Base-by-base conservation (phyloP, 2,113 vertebrate species). In the Neolamprologus sp. region DNA sequence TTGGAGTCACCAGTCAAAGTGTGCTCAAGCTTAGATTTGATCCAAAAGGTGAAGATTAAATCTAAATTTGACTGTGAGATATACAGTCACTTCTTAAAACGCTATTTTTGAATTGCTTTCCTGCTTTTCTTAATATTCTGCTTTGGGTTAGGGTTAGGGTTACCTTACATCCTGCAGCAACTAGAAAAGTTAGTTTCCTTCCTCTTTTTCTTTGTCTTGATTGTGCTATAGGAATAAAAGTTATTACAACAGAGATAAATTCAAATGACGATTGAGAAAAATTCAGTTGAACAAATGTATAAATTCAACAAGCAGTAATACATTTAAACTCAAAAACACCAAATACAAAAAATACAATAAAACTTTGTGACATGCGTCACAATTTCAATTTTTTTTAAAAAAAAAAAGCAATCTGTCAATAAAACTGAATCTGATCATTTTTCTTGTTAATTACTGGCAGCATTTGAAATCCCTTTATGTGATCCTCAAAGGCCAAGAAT, bases 401-500 rank as follows among this genome's bases (percentile, higher is more conserved):
- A 6, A 54, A 54, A 57, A 31, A 60, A 9, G 6, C 28, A 19
- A n/a, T 35, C 17, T 63, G 6, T 35, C 6, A 63, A 35, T 63
- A 35, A 63, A 63, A 19, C 31, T 19, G 31, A 19, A 63, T n/a
- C 5, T 63, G 31, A n/a, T 35, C 9, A 33, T 63, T 63, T 65
- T 37, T 37, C 60, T 65, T 65, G 17, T 65, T 65, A n/a, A 33
- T 65, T 65, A 65, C 10, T 37, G 42, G 54, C 78, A 81, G 89
- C 86, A 81, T 92, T 47, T 90, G 86, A 87, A 80, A 94, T 92
- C 85, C 84, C 93, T 90, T 71, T 89, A 82, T 85, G 88, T 95
- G 91, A 94, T 88, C 75, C 87, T 90, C 87, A 83, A 89, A 84
- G 92, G 80, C 81, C 51, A 12, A 75, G 65, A 91, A 85, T 92